A percentile compares a stretch with the other conserved stretches of the same genome.
Conservation (phyloP, 2,797 vertebrate species). For the Myripristis murdjan region DNA sequence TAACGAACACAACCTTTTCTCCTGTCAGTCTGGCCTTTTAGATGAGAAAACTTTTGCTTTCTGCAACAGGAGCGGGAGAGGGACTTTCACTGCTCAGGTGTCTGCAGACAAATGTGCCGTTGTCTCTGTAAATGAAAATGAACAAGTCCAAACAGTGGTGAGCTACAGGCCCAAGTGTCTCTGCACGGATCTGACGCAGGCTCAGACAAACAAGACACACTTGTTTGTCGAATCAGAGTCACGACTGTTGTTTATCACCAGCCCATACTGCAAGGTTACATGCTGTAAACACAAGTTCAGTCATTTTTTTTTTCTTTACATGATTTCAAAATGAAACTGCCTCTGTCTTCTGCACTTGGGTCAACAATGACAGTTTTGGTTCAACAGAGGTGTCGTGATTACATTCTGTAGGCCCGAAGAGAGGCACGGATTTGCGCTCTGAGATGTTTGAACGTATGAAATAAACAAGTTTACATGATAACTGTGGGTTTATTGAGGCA, state of each 20-base stretch:
- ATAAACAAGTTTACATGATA: constrained; percentile 39
- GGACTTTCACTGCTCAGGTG: constrained; percentile 20
- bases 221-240: constrained; percentile 44
- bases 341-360: constrained; percentile 16
- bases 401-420: constrained; percentile 5
- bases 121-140: constrained; percentile 24
- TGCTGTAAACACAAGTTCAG: constrained; percentile 35
- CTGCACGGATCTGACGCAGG: constrained; percentile 31
- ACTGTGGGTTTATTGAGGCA: constrained; percentile 58
- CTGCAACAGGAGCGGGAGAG: constrained; percentile 20
- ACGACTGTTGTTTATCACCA: constrained; percentile 61
- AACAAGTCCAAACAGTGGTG: constrained; percentile 24
- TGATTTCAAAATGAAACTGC: constrained; percentile 38
- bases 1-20: constrained; percentile 50
- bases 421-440: not conserved
- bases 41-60: constrained; percentile 47
- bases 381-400: constrained; percentile 15
- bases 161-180: constrained; percentile 24
- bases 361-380: not conserved
- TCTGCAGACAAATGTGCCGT: constrained; percentile 1
- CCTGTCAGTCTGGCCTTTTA: constrained; percentile 24
- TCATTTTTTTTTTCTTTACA: constrained; percentile 42
- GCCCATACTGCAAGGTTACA: constrained; percentile 22
- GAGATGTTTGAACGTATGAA: constrained; percentile 6
- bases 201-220: constrained; percentile 48